Evolutionary conservation across 1,140 invertebrate species (phyloP).

Genomic region (Zaprionus nigranus): DNA sequence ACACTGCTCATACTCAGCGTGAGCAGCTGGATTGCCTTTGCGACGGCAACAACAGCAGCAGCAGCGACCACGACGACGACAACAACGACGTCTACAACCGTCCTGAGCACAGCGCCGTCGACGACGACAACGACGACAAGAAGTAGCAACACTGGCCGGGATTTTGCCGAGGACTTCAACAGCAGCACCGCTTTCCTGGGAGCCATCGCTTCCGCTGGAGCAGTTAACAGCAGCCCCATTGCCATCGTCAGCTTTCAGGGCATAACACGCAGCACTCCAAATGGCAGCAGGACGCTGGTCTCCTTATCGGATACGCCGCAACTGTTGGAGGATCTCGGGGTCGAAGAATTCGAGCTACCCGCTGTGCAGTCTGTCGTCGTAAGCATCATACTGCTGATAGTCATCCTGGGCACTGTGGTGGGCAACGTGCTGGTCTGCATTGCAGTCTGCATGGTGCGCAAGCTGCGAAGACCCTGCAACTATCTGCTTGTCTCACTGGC

Average conservation of each 20-base stretch:
- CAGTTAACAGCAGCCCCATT: slow-evolving; percentile 66
- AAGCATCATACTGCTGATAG: slow-evolving; percentile 89
- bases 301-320: slow-evolving; percentile 57
- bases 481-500: slow-evolving; percentile 96
- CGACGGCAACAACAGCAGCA: slow-evolving; percentile 45
- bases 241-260: slow-evolving; percentile 55
- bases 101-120: slow-evolving; percentile 17
- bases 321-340: slow-evolving; percentile 57
- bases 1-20: slow-evolving; percentile 66
- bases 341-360: slow-evolving; percentile 80
- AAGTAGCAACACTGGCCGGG: neutral
- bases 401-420: slow-evolving; percentile 92
- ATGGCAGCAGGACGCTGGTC: slow-evolving; percentile 58
- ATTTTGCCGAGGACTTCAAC: slow-evolving; percentile 51
- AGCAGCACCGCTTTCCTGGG: slow-evolving; percentile 72
- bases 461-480: slow-evolving; percentile 93
- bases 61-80: neutral
- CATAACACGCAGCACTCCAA: slow-evolving; percentile 54
- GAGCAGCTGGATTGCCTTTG: slow-evolving; percentile 72
- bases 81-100: neutral
- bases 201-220: slow-evolving; percentile 51
- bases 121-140: slow-evolving; percentile 25
- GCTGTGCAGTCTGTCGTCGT: slow-evolving; percentile 88
- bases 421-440: slow-evolving; percentile 96
- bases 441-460: slow-evolving; percentile 94